Base-by-base conservation (phyloP, 2,888 invertebrate species). In the Paralinhomoeus sp. region DNA sequence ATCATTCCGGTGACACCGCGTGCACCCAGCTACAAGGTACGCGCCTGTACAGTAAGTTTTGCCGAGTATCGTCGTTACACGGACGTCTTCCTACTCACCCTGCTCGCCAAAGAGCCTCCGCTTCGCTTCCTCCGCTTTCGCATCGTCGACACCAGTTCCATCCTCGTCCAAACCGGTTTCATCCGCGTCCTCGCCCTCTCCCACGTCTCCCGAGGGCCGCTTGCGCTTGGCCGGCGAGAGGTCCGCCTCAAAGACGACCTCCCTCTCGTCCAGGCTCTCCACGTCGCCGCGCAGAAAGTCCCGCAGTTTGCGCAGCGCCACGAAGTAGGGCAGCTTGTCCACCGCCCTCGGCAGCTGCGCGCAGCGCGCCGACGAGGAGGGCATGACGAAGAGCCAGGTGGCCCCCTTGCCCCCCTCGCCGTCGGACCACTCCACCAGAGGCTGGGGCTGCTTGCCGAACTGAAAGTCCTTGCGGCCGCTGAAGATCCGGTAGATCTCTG, bases 351-450 rank as follows among this genome's bases (percentile, higher is more conserved):
- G 91, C 54, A 91, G 71, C 66, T 91, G 89, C 35, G 91, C 85
- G 70, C 87, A 91, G 43, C 91, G 75, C 41, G 91, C 89, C 61
- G 85, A 87, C 42, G 89, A 89, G 44, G 89, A 91, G 51, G 91
- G 91, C 89, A 91, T 89, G 62, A 93, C 91, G 82, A 84, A 93
- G 73, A 89, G 82, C 65, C 82, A 85, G 58, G 87, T 87, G 62
- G 81, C 80, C 38, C 87, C 87, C 49, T 85, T 87, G 17, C 3
- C 18, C 54, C 85, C 82, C 7, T 5, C 24, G 31, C 20, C 27
- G 27, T 9, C 7, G 7, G 27, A 27, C 27, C 27, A 27, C 18
- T 35, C 35, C 3, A 9, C 17, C 40, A 91, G 76, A 49, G 78
- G 75, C 61, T 83, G 84, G 0, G 87, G 84, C 64, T 91, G 91